These are phyloP conservation scores for Eupeodes corollae DNA, from an alignment of 1,140 invertebrate species.

Conservation along the genomic window DNA sequence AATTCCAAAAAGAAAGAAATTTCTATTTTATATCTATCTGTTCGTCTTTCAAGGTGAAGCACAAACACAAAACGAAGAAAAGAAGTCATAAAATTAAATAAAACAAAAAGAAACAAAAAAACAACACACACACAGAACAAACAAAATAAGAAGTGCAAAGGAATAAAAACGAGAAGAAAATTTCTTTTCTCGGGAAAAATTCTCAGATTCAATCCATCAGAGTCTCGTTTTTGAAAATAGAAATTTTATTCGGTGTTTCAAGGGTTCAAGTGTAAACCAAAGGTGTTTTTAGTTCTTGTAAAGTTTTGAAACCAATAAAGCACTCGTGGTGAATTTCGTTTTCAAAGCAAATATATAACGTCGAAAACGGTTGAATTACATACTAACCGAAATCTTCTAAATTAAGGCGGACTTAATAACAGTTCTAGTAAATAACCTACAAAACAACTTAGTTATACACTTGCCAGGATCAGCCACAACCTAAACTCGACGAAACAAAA, in stretches of 20 bases:
- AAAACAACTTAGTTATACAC: slow-evolving; percentile 13
- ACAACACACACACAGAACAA: too few species aligned
- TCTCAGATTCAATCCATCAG: too few species aligned
- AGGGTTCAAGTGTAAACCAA: too few species aligned
- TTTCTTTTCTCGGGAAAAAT: too few species aligned
- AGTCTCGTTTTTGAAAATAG: too few species aligned
- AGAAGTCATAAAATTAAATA: too few species aligned
- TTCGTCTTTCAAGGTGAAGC: neutral
- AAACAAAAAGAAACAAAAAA: too few species aligned
- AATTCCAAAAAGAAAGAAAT: neutral
- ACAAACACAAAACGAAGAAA: neutral
- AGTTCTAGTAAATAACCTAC: slow-evolving; percentile 1
- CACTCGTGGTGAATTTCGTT: slow-evolving; percentile 3
- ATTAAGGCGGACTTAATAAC: neutral
- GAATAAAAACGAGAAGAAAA: too few species aligned
- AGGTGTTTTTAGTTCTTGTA: too few species aligned
- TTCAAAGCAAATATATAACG: slow-evolving; percentile 6
- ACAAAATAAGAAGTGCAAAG: too few species aligned
- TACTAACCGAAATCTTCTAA: slow-evolving; percentile 1
- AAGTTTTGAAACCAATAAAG: slow-evolving; percentile 5
- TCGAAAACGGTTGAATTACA: slow-evolving; percentile 8
- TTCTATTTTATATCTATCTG: slow-evolving; percentile 3
- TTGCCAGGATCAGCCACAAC: slow-evolving; percentile 18
- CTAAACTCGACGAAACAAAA: slow-evolving; percentile 18
- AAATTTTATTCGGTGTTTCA: too few species aligned